A percentile compares a stretch with the other conserved stretches of the same genome.
Evolutionary conservation across 1,140 invertebrate species (phyloP).

Genomic region (Drosophila baimaii): DNA sequence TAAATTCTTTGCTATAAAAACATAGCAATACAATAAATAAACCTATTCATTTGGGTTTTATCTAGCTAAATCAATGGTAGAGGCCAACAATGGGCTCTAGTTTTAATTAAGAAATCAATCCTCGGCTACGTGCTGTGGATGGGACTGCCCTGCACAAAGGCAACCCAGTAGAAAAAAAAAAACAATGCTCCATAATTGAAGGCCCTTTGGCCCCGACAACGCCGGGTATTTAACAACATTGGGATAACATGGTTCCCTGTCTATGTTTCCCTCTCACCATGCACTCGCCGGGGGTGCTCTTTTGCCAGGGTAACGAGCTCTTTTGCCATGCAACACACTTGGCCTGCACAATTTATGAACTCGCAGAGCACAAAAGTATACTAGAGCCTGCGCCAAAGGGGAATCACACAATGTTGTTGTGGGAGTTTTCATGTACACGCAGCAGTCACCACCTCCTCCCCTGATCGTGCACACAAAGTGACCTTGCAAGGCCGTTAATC

Average conservation of each 20-base stretch:
- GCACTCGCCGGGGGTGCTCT: constrained; percentile 1
- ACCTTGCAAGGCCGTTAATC: constrained; percentile 1
- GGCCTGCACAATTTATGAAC: constrained; percentile 4
- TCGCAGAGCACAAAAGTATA: background rate
- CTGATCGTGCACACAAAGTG: background rate
- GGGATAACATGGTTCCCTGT: background rate
- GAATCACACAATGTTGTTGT: background rate
- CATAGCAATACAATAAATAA: background rate
- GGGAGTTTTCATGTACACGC: background rate
- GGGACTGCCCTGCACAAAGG: constrained; percentile 13
- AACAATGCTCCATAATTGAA: constrained; percentile 18
- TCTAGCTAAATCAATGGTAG: background rate
- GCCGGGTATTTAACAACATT: background rate
- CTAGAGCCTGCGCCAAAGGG: too few species aligned
- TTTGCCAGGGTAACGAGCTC: background rate
- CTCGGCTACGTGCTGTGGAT: background rate
- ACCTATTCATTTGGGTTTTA: background rate
- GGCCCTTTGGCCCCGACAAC: background rate
- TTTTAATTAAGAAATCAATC: constrained; percentile 24
- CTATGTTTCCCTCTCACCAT: background rate
- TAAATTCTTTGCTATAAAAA: background rate
- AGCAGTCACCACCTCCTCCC: background rate
- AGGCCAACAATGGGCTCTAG: background rate
- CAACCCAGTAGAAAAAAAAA: background rate
- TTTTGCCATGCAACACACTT: background rate